Evolutionary conservation across 2,113 vertebrate genomes (phyloP), one percentile per base, ranked within the genome.

Genomic region (Nothoprocta pentlandii): DNA sequence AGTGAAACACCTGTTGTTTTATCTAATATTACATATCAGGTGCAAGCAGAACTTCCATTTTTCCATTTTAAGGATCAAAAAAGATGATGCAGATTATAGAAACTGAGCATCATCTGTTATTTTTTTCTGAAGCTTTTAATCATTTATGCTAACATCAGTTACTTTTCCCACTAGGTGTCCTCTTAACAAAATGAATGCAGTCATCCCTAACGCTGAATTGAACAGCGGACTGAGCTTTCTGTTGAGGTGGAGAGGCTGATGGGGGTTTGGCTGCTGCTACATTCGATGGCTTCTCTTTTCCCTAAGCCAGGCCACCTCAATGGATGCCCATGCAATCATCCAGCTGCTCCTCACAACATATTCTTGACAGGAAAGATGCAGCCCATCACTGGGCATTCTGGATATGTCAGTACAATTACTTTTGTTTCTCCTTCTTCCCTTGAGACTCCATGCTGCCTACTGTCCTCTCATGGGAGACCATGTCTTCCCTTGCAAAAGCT

Each of bases 151-250:
- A 77, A 34, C 22, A 92, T 53, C 47, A 54, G 28, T 67, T 79
- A 69, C 66, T 91, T 92, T 74, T 85, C 61, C 86, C 89, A 92
- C 74, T 91, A 94, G 84, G 59, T 89, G 80, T 85, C 86, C 86
- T 84, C 86, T 90, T 93, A 67, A 90, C 62, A 79, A 92, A 92
- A 96, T 80, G 56, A 88, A 41, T 30, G 32, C 22, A 44, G 16
- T 8, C 13, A 74, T 62, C 22, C 68, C 34, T 51, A 70, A 26
- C 17, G 10, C 22, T 34, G 68, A 70, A 51, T 16, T 51, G 46
- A n/a, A 70, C 32, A 70, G n/a, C 6, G 30, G 79, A 69, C 12
- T 58, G 20, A 56, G 68, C 75, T 84, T 92, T 89, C 30, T 80
- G 32, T 87, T 41, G 21, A 41, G 32, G 22, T 47, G 74, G 64